Evolutionary conservation across 2,888 invertebrate genomes (phyloP), one percentile per base, ranked within the genome.

Genomic region (Ochropleura plecta): DNA sequence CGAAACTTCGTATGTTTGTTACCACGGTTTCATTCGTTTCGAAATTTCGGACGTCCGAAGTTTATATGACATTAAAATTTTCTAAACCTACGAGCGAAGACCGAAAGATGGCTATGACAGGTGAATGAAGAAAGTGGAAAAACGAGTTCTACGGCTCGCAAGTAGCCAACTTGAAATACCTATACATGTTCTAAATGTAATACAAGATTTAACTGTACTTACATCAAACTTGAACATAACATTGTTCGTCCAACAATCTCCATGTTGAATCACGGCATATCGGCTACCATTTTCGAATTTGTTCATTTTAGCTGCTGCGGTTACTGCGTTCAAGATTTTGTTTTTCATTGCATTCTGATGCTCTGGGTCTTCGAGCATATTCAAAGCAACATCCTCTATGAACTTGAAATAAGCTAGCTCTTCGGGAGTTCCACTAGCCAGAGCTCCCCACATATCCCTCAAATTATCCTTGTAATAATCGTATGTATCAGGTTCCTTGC

Each of bases 171-270:
- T 59, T 30, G 1, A 62, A 3, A 44, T 20, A 44, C 5, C 20
- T 44, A 44, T 14, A 18, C 18, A 46, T 46, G 0, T 5, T 30
- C 4, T 68, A 4, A 30, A 60, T n/a, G 0, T 0, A 44, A 30
- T 16, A 42, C 10, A 30, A 42, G 0, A 64, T 20, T 30, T 12
- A 14, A 70, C n/a, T 57, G 42, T 48, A 82, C 89, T 83, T 86
- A 87, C 92, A 85, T 90, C 75, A 62, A 88, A 80, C 75, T 74
- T 89, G 63, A 91, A 93, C 86, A 93, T 85, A 30, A 93, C 77
- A 76, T 93, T 93, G 62, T 93, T 93, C 2, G 89, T 91, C 93
- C 93, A 93, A 30, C 89, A 86, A 76, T 93, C 93, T 12, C 93
- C 93, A 73, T 93, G 93, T 66, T 86, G 86, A 44, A 93, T 89